Evolutionary conservation across 2,113 vertebrate genomes (phyloP).

Genomic region (Acinonyx jubatus): DNA sequence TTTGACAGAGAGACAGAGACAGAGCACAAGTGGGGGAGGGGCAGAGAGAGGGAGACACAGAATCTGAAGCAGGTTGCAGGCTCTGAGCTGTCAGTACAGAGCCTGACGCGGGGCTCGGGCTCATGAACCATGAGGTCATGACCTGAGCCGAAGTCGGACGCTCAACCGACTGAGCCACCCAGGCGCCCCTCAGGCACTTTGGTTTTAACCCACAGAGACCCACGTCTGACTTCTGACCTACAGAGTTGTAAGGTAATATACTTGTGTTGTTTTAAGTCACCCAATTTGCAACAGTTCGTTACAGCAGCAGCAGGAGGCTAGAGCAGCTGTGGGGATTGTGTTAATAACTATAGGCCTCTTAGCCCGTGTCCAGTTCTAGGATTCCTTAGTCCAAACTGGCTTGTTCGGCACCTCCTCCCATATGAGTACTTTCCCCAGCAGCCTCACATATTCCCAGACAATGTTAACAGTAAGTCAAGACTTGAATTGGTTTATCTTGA

Average conservation of each 20-base stretch:
- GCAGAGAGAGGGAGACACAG: too few species aligned
- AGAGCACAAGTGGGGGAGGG: too few species aligned
- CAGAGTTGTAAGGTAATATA: neutral
- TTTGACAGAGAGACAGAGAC: too few species aligned
- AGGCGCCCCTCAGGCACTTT: neutral
- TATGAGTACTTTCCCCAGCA: slow-evolving; percentile 15
- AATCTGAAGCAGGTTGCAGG: too few species aligned
- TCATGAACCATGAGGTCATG: too few species aligned
- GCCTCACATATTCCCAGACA: slow-evolving; percentile 14
- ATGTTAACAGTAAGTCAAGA: slow-evolving; percentile 46
- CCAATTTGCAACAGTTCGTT: neutral
- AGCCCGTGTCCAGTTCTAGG: neutral
- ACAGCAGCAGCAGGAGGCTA: neutral
- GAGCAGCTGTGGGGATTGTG: neutral
- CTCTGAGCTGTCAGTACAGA: too few species aligned
- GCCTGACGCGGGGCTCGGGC: too few species aligned
- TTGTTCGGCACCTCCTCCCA: neutral
- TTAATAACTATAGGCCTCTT: neutral
- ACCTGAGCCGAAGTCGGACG: too few species aligned
- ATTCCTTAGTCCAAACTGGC: neutral
- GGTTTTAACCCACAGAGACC: neutral
- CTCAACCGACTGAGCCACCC: too few species aligned
- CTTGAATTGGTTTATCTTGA: slow-evolving; percentile 54
- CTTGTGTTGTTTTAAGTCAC: neutral
- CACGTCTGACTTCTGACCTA: neutral